A percentile compares a stretch with the other conserved stretches of the same genome.
These are phyloP conservation scores for Eriosoma lanigerum DNA, from an alignment of 1,140 invertebrate species.

Conservation along the genomic window DNA sequence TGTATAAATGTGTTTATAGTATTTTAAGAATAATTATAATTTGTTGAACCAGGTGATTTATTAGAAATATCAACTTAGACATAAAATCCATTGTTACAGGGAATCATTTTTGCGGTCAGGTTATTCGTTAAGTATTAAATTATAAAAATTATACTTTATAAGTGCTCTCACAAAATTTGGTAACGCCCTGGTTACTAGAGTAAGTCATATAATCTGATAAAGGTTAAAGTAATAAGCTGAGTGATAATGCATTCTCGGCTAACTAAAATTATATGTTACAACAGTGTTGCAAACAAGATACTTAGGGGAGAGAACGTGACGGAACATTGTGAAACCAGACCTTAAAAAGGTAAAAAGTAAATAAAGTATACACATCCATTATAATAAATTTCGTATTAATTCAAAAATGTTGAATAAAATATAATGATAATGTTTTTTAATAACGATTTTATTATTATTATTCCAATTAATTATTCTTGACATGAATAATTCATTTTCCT, in stretches of 20 bases:
- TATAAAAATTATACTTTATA: not conserved
- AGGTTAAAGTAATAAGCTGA: not conserved
- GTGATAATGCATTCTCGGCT: not conserved
- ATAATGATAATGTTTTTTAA: too few relatives aligned
- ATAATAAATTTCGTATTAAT: too few relatives aligned
- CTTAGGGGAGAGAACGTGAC: not conserved
- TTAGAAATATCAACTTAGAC: too few relatives aligned
- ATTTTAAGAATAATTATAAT: too few relatives aligned
- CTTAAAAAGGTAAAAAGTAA: not conserved
- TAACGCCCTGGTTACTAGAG: not conserved
- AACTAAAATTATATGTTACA: not conserved
- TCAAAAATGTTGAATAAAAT: too few relatives aligned
- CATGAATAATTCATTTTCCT: too few relatives aligned
- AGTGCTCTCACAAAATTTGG: not conserved
- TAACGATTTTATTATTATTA: too few relatives aligned
- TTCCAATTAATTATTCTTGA: too few relatives aligned
- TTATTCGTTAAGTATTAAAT: slow-evolving; percentile 19
- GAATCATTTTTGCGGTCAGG: not conserved
- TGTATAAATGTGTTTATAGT: too few relatives aligned
- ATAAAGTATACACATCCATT: not conserved
- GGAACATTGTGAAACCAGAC: not conserved
- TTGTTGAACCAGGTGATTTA: too few relatives aligned
- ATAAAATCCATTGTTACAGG: not conserved
- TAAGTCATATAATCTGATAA: not conserved
- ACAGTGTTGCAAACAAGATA: not conserved